A percentile compares a stretch with the other conserved stretches of the same genome.
These are phyloP conservation scores for Engraulis encrasicolus DNA, from an alignment of 2,113 vertebrate species.

Conservation along the genomic window DNA sequence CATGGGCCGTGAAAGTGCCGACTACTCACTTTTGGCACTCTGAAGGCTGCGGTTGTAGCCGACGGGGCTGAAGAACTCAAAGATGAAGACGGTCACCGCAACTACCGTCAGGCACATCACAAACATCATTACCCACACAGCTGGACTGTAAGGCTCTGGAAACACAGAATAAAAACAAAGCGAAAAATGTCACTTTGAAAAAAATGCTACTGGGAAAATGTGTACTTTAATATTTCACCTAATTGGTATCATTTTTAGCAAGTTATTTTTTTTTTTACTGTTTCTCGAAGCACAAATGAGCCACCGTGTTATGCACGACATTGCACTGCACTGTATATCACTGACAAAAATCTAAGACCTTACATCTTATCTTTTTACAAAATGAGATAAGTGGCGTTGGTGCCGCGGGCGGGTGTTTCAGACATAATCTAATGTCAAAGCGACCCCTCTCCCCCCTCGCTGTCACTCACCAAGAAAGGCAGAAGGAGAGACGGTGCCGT, in stretches of 20 bases:
- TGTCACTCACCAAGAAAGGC: slow-evolving; percentile 85
- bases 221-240: too few relatives aligned
- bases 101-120: slow-evolving; percentile 97
- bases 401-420: neutral
- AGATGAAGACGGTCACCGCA: slow-evolving; percentile 94
- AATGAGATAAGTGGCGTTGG: neutral
- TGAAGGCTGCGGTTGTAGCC: slow-evolving; percentile 86
- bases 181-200: neutral
- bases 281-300: neutral
- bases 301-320: neutral
- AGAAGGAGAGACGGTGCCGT: slow-evolving; percentile 90
- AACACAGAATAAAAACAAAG: slow-evolving; percentile 5
- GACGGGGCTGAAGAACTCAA: slow-evolving; percentile 90
- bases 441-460: neutral
- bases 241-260: too few relatives aligned
- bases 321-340: slow-evolving; percentile 2
- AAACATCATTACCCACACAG: slow-evolving; percentile 98
- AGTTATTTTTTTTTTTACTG: too few relatives aligned
- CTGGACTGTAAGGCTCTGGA: slow-evolving; percentile 91
- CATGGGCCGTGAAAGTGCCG: neutral
- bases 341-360: neutral
- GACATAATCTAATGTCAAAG: slow-evolving; percentile 9
- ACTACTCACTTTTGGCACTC: slow-evolving; percentile 86
- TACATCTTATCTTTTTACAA: neutral
- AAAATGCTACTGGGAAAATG: too few relatives aligned